A percentile compares a stretch with the other conserved stretches of the same genome.
Conservation (phyloP, 2,797 vertebrate genomes). For the Poecile montanus region DNA sequence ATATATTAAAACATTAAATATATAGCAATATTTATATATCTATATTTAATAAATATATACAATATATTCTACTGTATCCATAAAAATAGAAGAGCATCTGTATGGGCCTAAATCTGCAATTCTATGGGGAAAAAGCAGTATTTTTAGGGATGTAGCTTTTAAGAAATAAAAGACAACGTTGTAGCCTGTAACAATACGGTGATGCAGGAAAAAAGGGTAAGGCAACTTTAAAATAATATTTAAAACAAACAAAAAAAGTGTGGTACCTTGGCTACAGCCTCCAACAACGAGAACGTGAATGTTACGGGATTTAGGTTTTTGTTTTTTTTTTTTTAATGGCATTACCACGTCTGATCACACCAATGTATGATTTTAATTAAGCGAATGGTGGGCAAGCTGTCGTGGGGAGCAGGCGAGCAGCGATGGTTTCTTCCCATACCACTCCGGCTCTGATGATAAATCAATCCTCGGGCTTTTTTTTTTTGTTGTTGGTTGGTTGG, state of each 20-base stretch:
- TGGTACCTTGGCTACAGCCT: slow-evolving; percentile 20
- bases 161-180: not conserved
- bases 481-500: not conserved
- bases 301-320: not conserved
- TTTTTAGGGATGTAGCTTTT: not conserved
- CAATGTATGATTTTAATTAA: slow-evolving; percentile 20
- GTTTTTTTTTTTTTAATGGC: not conserved
- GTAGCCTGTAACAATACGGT: not conserved
- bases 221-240: not conserved
- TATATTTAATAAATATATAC: not conserved
- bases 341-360: not conserved
- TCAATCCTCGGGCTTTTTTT: not conserved
- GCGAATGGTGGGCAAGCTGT: not conserved
- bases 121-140: not conserved
- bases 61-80: not conserved
- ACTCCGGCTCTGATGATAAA: not conserved
- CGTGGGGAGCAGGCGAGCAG: not conserved
- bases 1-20: not conserved
- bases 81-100: not conserved
- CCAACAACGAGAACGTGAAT: not conserved
- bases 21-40: not conserved
- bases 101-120: slow-evolving; percentile 17
- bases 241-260: not conserved
- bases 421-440: not conserved
- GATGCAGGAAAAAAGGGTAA: not conserved